Percentiles rank a stretch among this genome's conserved stretches.
These are phyloP conservation scores for Geotrupes spiniger DNA, from an alignment of 2,888 invertebrate genomes.

Conservation along the genomic window DNA sequence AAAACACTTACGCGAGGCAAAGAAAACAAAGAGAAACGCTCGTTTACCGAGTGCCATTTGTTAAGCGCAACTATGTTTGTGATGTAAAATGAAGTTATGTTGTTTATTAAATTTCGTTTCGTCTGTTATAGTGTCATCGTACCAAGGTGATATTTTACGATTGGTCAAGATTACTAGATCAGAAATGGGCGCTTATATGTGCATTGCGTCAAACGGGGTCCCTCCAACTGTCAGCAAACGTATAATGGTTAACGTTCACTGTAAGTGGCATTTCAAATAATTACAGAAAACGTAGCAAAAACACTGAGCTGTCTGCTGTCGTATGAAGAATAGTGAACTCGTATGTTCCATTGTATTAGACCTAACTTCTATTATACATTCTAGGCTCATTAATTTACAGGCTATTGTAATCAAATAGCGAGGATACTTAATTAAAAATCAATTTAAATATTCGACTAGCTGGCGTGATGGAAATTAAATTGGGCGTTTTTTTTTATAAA, in stretches of 20 bases:
- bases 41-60: too few species aligned
- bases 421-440: conserved; percentile 18
- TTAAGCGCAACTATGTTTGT: too few species aligned
- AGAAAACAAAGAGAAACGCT: too few species aligned
- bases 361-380: conserved; percentile 20
- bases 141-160: conserved; percentile 73
- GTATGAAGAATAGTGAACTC: conserved; percentile 13
- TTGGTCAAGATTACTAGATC: conserved; percentile 79
- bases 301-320: conserved; percentile 9
- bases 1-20: too few species aligned
- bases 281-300: conserved; percentile 17
- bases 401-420: conserved; percentile 21
- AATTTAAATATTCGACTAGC: neutral
- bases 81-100: neutral
- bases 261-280: conserved; percentile 61
- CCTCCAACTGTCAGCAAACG: conserved; percentile 87
- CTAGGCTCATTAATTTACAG: conserved; percentile 20
- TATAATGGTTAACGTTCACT: conserved; percentile 83
- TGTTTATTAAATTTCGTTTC: conserved; percentile 14
- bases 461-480: neutral
- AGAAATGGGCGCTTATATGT: conserved; percentile 89
- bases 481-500: neutral
- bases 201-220: conserved; percentile 85
- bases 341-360: conserved; percentile 14
- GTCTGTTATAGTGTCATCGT: conserved; percentile 61